Evolutionary conservation across 1,140 invertebrate genomes (phyloP).

Genomic region (Prorops nasuta): DNA sequence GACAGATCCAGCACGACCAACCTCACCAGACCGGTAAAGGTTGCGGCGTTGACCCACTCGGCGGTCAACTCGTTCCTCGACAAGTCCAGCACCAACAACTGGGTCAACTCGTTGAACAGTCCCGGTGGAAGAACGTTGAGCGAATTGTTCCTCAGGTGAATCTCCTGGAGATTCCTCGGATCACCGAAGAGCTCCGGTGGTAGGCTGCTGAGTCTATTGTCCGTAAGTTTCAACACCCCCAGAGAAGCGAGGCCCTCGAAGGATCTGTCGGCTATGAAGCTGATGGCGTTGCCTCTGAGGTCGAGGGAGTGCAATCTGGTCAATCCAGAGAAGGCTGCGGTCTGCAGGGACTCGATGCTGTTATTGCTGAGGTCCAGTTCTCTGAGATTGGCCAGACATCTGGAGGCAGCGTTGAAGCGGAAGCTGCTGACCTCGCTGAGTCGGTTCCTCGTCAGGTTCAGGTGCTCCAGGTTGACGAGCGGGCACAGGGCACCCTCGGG

Average conservation of each 20-base stretch:
- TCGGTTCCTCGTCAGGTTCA: constrained; percentile 81
- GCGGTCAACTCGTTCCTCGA: constrained; percentile 82
- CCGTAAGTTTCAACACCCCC: constrained; percentile 74
- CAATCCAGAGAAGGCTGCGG: constrained; percentile 73
- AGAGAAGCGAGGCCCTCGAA: constrained; percentile 77
- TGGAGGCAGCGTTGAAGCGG: constrained; percentile 67
- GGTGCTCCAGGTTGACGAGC: constrained; percentile 70
- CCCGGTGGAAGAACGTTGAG: constrained; percentile 82
- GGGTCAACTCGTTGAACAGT: constrained; percentile 77
- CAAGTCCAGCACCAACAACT: constrained; percentile 79
- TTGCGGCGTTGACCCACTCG: constrained; percentile 85
- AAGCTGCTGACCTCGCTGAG: constrained; percentile 76
- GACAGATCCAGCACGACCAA: constrained; percentile 80
- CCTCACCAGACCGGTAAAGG: constrained; percentile 78
- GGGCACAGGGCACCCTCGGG: constrained; percentile 81
- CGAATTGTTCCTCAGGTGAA: constrained; percentile 83
- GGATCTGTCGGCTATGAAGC: constrained; percentile 76
- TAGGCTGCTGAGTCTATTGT: constrained; percentile 78
- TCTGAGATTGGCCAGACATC: constrained; percentile 70
- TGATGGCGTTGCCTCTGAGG: constrained; percentile 67
- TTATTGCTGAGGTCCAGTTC: constrained; percentile 81
- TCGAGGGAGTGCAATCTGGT: constrained; percentile 62
- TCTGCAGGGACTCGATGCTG: constrained; percentile 75
- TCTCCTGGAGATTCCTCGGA: constrained; percentile 75
- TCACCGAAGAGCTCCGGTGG: constrained; percentile 82